Conservation (phyloP, 2,888 invertebrate species). For the Seladonia tumulorum region DNA sequence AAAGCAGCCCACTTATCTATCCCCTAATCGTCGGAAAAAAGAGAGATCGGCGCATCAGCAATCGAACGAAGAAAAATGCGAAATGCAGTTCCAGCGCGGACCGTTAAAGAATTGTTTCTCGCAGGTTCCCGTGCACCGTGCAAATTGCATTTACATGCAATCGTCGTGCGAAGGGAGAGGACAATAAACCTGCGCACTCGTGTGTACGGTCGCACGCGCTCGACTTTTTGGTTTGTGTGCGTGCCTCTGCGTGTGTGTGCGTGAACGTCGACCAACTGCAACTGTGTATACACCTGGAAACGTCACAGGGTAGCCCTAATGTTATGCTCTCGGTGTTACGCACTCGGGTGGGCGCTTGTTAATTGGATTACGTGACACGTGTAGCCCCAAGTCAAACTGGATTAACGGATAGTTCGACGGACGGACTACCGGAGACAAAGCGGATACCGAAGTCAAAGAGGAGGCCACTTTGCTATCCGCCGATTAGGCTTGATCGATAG, state of each 20-base stretch:
- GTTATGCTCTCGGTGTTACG: slow-evolving; percentile 26
- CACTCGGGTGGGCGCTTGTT: slow-evolving; percentile 38
- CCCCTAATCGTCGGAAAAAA: not conserved
- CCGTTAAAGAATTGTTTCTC: not conserved
- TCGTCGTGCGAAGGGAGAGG: slow-evolving; percentile 1
- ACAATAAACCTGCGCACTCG: slow-evolving; percentile 42
- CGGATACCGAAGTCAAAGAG: slow-evolving; percentile 11
- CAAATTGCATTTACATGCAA: slow-evolving; percentile 26
- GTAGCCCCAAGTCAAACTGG: slow-evolving; percentile 53
- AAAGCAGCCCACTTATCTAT: too few species aligned
- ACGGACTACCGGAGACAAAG: not conserved
- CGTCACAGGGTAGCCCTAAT: not conserved
- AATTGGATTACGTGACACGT: slow-evolving; percentile 63
- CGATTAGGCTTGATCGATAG: slow-evolving; percentile 15
- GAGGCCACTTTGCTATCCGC: not conserved
- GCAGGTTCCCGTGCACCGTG: not conserved
- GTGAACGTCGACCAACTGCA: not conserved
- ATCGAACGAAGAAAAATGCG: not conserved
- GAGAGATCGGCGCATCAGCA: not conserved
- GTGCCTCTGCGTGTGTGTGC: slow-evolving; percentile 10
- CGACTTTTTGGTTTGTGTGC: not conserved
- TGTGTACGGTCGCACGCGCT: slow-evolving; percentile 7
- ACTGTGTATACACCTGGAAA: not conserved
- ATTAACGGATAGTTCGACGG: slow-evolving; percentile 52
- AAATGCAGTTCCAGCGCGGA: not conserved